Conservation (phyloP, 2,888 invertebrate species). For the Netelia virgata region DNA sequence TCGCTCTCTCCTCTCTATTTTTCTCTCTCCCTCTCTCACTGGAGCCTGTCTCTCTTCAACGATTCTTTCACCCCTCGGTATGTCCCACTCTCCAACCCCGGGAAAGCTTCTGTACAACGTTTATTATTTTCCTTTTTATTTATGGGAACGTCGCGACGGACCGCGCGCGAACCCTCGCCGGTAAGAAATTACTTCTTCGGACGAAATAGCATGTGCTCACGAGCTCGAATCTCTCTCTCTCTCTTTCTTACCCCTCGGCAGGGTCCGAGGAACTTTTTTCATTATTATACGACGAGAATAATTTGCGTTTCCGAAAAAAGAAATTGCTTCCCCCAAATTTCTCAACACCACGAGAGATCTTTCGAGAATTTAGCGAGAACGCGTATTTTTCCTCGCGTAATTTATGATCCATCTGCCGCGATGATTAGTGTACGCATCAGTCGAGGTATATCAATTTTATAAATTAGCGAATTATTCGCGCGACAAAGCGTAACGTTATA, state of each 20-base stretch:
- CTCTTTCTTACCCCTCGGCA: too few relatives aligned
- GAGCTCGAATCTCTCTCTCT: background rate
- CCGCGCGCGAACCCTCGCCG: constrained; percentile 35
- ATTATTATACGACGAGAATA: constrained; percentile 43
- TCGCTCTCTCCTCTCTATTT: background rate
- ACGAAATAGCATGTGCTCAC: constrained; percentile 43
- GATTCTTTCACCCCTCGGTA: constrained; percentile 48
- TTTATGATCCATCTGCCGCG: background rate
- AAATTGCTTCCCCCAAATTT: background rate
- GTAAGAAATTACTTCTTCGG: constrained; percentile 53
- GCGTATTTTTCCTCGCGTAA: background rate
- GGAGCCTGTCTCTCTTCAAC: constrained; percentile 12
- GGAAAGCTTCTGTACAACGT: constrained; percentile 34
- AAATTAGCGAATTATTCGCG: background rate
- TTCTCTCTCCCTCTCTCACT: background rate
- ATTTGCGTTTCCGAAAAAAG: constrained; percentile 30
- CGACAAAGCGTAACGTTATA: background rate
- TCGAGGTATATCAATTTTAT: background rate
- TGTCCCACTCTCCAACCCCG: background rate
- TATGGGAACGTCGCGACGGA: constrained; percentile 58
- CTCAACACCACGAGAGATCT: background rate
- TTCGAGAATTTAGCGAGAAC: background rate
- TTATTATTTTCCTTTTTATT: constrained; percentile 64
- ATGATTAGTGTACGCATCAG: background rate
- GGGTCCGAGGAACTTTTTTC: too few relatives aligned